Evolutionary conservation across 2,888 invertebrate species (phyloP), one percentile per base, ranked within the genome.

Genomic region (Neoascia interrupta): DNA sequence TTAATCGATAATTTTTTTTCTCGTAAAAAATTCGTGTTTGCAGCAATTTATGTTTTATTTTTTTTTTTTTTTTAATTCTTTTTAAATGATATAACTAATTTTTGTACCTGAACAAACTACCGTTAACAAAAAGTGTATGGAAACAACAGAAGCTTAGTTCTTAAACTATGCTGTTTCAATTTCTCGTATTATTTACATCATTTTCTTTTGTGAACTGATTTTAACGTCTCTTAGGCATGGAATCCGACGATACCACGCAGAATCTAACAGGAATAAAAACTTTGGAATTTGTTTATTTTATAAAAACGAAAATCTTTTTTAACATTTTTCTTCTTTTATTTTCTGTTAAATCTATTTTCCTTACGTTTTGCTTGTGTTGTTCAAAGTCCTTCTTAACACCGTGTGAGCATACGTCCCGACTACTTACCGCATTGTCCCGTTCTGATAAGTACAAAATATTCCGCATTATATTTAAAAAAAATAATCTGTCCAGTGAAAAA

Each of bases 21-120:
- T 21, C 36, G 26, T 47, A 26, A 26, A 60, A 23, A 15, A 47
- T 39, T 56, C 49, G 21, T 51, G 51, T 69, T 69, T 49, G 31
- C 56, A 49, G 68, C 56, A 39, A 68, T 16, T 54, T 54, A 41
- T 54, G n/a, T 60, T 60, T 45, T 18, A 56, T 37, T 21, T 28
- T 28, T 13, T 13, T 36, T 39, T 23, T 26, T 39, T 18, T 39
- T 34, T 60, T 45, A 37, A 23, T 53, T n/a, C n/a, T n/a, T n/a
- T 53, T 53, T 16, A 15, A 56, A 60, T 51, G 49, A 60, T n/a
- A 31, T 60, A 66, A 66, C 39, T 66, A 47, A 69, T 69, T 69
- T 69, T 49, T 69, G 69, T 69, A 69, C 69, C 69, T 69, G 69
- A 69, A 60, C 58, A 58, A 69, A 69, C 69, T 58, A 58, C 56